Base-by-base conservation (phyloP, 92 coral and sea anemone genomes). In the Phenganax marumi region DNA sequence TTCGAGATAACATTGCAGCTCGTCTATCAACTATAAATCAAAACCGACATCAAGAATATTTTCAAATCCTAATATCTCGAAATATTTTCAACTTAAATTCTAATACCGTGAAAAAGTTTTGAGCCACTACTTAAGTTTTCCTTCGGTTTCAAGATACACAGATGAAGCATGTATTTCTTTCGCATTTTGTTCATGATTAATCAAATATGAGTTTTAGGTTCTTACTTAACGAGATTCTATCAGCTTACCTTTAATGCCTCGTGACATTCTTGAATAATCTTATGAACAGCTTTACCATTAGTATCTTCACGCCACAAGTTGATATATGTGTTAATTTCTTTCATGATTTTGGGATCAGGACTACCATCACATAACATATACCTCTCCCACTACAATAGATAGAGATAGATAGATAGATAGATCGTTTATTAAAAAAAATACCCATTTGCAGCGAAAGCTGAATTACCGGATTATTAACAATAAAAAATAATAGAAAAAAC, bases 291-390 rank as follows among this genome's bases (percentile, higher is more conserved):
- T 23, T 84, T 84, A 57, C 80, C 50, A 24, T 10, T 85, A 77
- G 62, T 70, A 52, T 92, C 96, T 54, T 92, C 97, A 65, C 85
- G 82, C 93, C 93, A 91, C 6, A 95, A 86, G 82, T 92, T 90
- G 91, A 95, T 87, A 83, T 79, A 94, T 3, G 98, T 94, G 79
- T 92, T 94, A 54, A 94, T 91, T 52, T 94, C 98, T 76, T 87
- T 50, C 16, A 90, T 90, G 43, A 88, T 81, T 22, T 90, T 87
- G 0, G 97, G 97, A 75, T 94, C 95, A 7, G 98, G 98, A 72
- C 91, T 92, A 53, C 98, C 98, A 89, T 94, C 98, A 86, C 98
- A 94, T 51, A 87, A 81, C 98, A 94, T 94, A 77, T 94, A 94
- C 50, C 97, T 85, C 66, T 88, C 90, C 97, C 97, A 91, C 97